Percentiles rank a stretch among this genome's conserved stretches.
phyloP scores from a whole-genome alignment of 2,888 invertebrate species.

The Drosophila barbarae region DNA sequence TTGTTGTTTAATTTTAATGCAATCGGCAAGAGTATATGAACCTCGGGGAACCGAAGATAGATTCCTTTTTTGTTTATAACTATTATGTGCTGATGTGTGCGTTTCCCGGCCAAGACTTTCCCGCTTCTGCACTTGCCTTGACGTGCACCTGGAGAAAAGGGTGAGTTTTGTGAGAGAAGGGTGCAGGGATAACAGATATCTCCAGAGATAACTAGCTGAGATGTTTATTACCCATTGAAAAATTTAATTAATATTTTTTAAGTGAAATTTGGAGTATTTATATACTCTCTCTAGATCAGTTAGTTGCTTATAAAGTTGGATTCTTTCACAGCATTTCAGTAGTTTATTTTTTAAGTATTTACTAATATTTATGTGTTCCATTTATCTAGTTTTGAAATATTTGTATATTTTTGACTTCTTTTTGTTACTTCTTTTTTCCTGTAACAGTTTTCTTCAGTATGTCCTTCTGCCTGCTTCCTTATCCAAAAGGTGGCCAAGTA shows the following conservation, averaged over 20 bases:
- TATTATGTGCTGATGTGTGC: constrained; percentile 71
- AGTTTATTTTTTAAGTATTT: not conserved
- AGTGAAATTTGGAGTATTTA: not conserved
- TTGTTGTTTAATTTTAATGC: no score
- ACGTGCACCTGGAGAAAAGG: constrained; percentile 2
- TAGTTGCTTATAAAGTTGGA: no score
- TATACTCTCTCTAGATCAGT: no score
- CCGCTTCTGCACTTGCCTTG: not conserved
- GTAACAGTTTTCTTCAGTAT: not conserved
- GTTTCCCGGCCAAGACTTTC: constrained; percentile 35
- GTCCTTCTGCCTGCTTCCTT: constrained; percentile 3
- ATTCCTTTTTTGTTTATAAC: constrained; percentile 47
- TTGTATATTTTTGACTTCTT: no score
- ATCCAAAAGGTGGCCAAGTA: constrained; percentile 19
- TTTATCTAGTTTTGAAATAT: not conserved
- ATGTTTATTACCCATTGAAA: not conserved
- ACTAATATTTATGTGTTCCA: not conserved
- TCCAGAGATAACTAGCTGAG: not conserved
- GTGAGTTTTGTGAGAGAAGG: not conserved
- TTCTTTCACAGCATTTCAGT: no score
- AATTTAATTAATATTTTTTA: not conserved
- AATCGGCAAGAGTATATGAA: no score
- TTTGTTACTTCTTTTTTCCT: not conserved
- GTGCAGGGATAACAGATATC: not conserved
- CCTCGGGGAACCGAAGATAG: no score